A percentile compares a stretch with the other conserved stretches of the same genome.
Conservation (phyloP, 2,888 invertebrate genomes). For the Hetaerina titia region DNA sequence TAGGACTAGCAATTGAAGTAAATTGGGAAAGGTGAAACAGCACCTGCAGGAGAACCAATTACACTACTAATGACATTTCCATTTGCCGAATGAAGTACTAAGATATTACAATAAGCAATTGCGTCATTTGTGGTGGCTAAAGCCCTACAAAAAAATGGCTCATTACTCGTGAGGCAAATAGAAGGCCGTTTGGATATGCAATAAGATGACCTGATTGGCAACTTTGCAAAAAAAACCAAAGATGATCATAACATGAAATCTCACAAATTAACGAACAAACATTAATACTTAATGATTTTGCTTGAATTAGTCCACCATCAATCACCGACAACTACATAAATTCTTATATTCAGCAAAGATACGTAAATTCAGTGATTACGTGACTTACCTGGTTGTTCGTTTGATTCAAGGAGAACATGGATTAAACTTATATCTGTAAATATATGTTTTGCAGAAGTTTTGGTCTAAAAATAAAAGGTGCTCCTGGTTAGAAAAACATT, state of each 20-base stretch:
- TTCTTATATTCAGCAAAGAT: not conserved
- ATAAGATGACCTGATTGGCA: not conserved
- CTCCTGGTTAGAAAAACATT: slow-evolving; percentile 49
- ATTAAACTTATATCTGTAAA: slow-evolving; percentile 37
- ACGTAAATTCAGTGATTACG: slow-evolving; percentile 47
- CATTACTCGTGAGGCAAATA: not conserved
- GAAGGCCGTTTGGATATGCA: not conserved
- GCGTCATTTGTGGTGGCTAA: no score
- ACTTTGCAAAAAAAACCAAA: not conserved
- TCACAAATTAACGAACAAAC: not conserved
- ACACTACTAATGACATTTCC: not conserved
- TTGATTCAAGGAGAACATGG: slow-evolving; percentile 68
- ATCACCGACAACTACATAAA: not conserved
- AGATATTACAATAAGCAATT: no score
- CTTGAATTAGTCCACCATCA: not conserved
- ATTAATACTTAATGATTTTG: not conserved
- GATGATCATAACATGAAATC: not conserved
- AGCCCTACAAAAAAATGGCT: no score
- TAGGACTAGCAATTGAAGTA: slow-evolving; percentile 76
- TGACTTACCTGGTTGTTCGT: slow-evolving; percentile 68
- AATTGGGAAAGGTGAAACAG: slow-evolving; percentile 77
- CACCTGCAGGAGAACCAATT: slow-evolving; percentile 36
- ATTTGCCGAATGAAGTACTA: no score
- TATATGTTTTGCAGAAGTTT: not conserved
- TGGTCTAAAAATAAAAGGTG: not conserved